These are phyloP conservation scores for Strigamia maritima DNA, from an alignment of 2,888 invertebrate species.

Conservation along the genomic window DNA sequence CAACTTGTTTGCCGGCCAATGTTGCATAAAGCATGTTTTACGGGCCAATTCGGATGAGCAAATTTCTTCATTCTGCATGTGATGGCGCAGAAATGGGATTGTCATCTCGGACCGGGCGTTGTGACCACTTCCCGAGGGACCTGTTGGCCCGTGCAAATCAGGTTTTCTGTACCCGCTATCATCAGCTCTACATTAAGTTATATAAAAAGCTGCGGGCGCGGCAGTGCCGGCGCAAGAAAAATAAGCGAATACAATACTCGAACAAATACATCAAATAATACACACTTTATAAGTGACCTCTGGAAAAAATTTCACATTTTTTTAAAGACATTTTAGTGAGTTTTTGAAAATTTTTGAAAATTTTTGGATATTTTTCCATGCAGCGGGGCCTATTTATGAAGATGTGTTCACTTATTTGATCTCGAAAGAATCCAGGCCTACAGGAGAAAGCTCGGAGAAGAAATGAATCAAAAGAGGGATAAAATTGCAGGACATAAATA, in stretches of 20 bases:
- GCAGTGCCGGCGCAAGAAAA: too few species aligned
- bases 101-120: neutral
- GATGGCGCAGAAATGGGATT: conserved; percentile 15
- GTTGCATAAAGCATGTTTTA: conserved; percentile 34
- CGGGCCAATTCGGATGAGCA: neutral
- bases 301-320: too few species aligned
- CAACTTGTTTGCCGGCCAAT: conserved; percentile 23
- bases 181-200: neutral
- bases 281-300: too few species aligned
- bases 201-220: too few species aligned
- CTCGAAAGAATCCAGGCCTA: neutral
- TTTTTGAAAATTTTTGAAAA: too few species aligned
- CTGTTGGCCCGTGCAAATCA: conserved; percentile 26
- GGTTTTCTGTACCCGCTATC: neutral
- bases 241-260: neutral
- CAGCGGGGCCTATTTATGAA: conserved; percentile 9
- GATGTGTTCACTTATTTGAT: neutral
- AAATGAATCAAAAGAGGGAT: neutral
- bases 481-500: neutral
- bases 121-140: conserved; percentile 17
- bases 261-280: too few species aligned
- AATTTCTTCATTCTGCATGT: neutral
- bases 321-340: too few species aligned
- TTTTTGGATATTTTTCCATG: too few species aligned
- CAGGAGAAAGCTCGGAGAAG: neutral